Evolutionary conservation across 2,888 invertebrate species (phyloP), one percentile per base, ranked within the genome.

Genomic region (Platycnemis pennipes): DNA sequence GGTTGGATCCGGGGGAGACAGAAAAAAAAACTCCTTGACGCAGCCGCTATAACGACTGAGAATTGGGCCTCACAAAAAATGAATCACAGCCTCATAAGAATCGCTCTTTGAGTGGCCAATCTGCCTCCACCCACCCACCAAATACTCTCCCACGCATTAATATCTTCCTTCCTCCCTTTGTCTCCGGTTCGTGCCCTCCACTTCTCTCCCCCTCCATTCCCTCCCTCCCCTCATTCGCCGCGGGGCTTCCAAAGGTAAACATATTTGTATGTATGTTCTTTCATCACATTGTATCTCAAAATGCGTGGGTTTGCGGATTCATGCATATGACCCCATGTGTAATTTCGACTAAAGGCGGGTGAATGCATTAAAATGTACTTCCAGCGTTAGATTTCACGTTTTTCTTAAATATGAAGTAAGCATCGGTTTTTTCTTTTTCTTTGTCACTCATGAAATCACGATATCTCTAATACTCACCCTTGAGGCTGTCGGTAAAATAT

Each of bases 91-190:
- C 77, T 37, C 16, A 37, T 77, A 77, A 77, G 77, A 77, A 37
- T 77, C 31, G 37, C 37, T 77, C 77, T 77, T 77, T 77, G 77
- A 77, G 77, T 77, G 77, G 77, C 77, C 77, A 77, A 77, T 77
- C 77, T 19, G 7, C 63, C 8, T 26, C 77, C 77, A 37, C 37
- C 31, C 31, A 77, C 37, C 77, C 77, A 77, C 31, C 11, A 77
- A 77, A 77, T 26, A 31, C 77, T 77, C 77, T 77, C 77, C 77
- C 77, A 77, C 77, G 77, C 77, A 77, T 77, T 37, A 77, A 77
- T 77, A 37, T 77, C 77, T 37, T 16, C 37, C 77, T 37, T 77
- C 77, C 77, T 77, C 77, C 37, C 77, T 77, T 77, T 77, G 77
- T 77, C 77, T 77, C 31, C 5, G 37, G 5, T 26, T 63, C 63